These are phyloP conservation scores for Sebastes reedi DNA, from an alignment of 2,797 vertebrate genomes.

Conservation along the genomic window DNA sequence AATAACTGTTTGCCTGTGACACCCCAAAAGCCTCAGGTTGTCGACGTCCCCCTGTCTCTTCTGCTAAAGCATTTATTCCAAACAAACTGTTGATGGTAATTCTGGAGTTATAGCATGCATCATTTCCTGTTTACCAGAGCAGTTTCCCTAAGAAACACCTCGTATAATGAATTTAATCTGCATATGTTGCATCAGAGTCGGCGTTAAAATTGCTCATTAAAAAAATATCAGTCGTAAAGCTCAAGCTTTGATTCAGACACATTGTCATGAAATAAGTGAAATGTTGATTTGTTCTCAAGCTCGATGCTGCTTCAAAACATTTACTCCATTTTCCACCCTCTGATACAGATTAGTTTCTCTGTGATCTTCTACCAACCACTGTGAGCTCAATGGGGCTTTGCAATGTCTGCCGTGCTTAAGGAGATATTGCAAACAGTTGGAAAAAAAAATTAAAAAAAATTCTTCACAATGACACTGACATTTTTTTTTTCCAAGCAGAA, in stretches of 20 bases:
- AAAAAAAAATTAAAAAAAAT: neutral
- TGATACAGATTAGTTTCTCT: conserved; percentile 14
- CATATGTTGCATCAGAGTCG: neutral
- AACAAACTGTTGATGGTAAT: neutral
- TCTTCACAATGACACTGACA: neutral
- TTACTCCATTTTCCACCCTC: neutral
- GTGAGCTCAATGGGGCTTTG: conserved; percentile 16
- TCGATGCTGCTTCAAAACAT: neutral
- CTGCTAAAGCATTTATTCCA: neutral
- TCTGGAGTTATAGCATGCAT: neutral
- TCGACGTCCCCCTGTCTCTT: neutral
- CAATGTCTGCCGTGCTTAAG: neutral
- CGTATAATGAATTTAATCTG: neutral
- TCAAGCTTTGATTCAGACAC: neutral
- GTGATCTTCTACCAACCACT: conserved; percentile 17
- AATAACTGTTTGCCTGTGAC: neutral
- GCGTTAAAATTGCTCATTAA: neutral
- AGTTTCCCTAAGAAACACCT: neutral
- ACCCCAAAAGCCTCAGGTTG: neutral
- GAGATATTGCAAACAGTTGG: conserved; percentile 12
- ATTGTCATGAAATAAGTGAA: neutral
- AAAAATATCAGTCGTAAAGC: neutral
- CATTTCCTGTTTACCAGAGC: conserved; percentile 2
- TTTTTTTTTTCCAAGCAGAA: conserved; percentile 25
- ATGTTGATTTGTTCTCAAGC: conserved; percentile 1